These are phyloP conservation scores for Bradynema listronoti DNA, from an alignment of 1,140 invertebrate species.

Conservation along the genomic window DNA sequence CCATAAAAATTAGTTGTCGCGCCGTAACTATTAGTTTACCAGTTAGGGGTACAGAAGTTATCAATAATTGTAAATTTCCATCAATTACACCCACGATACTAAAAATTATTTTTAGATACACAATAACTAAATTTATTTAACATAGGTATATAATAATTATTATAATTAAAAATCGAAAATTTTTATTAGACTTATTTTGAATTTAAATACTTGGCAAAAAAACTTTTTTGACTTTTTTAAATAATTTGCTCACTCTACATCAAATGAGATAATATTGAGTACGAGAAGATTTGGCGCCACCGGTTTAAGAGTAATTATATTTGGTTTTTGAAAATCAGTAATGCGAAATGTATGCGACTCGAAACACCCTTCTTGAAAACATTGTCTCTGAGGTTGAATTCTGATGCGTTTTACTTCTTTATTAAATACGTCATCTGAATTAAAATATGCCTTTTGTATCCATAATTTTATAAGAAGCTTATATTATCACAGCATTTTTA, in stretches of 20 bases:
- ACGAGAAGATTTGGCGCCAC: slow-evolving; percentile 34
- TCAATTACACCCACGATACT: slow-evolving; percentile 39
- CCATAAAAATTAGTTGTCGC: slow-evolving; percentile 42
- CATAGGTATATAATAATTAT: too few relatives aligned
- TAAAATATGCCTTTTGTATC: slow-evolving; percentile 2
- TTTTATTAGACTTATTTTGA: too few relatives aligned
- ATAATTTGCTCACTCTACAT: slow-evolving; percentile 45
- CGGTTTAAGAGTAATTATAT: slow-evolving; percentile 18
- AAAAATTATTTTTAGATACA: slow-evolving; percentile 22
- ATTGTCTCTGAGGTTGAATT: slow-evolving; percentile 41
- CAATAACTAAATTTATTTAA: slow-evolving; percentile 1
- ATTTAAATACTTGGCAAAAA: too few relatives aligned
- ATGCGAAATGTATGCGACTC: slow-evolving; percentile 36
- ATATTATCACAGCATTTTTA: too few relatives aligned
- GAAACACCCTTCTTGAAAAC: slow-evolving; percentile 45
- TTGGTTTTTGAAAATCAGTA: slow-evolving; percentile 33
- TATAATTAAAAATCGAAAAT: too few relatives aligned
- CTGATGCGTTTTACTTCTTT: slow-evolving; percentile 35
- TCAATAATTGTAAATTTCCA: slow-evolving; percentile 39
- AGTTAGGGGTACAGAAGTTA: slow-evolving; percentile 34
- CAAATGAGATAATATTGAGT: slow-evolving; percentile 43
- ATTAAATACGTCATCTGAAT: slow-evolving; percentile 36
- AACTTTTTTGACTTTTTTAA: too few relatives aligned
- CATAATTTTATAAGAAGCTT: too few relatives aligned
- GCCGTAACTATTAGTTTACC: slow-evolving; percentile 30